These are phyloP conservation scores for Chaetodon auriga DNA, from an alignment of 2,113 vertebrate species.

Conservation along the genomic window DNA sequence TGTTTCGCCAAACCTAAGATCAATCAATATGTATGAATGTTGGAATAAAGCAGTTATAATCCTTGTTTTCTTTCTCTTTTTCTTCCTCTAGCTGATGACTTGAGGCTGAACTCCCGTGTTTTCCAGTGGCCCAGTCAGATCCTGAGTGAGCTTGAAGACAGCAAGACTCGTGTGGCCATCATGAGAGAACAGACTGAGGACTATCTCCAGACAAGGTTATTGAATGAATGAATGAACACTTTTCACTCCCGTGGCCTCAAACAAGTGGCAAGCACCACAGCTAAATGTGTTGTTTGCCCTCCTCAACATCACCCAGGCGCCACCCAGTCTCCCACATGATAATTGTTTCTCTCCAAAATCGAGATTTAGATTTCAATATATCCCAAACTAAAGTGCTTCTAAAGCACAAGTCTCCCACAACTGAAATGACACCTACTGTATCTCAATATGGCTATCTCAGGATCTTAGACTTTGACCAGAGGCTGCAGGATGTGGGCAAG, in stretches of 20 bases:
- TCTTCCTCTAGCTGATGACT: conserved; percentile 85
- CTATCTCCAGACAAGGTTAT: conserved; percentile 85
- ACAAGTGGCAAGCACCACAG: neutral
- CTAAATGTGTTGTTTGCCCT: neutral
- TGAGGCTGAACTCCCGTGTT: conserved; percentile 87
- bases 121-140: conserved; percentile 90
- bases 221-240: neutral
- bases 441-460: conserved; percentile 72
- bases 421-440: neutral
- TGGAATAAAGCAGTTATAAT: neutral
- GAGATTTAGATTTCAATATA: neutral
- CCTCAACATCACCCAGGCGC: neutral
- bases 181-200: conserved; percentile 80
- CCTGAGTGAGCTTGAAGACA: conserved; percentile 82
- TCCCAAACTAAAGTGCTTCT: neutral
- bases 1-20: neutral
- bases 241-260: neutral
- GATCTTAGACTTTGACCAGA: conserved; percentile 82
- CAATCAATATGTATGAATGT: neutral
- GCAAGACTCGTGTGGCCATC: conserved; percentile 69
- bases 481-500: conserved; percentile 80
- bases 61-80: neutral
- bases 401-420: neutral
- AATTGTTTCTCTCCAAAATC: neutral
- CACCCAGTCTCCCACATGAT: neutral